Base-by-base conservation (phyloP, 2,888 invertebrate genomes). In the Altica lythri region DNA sequence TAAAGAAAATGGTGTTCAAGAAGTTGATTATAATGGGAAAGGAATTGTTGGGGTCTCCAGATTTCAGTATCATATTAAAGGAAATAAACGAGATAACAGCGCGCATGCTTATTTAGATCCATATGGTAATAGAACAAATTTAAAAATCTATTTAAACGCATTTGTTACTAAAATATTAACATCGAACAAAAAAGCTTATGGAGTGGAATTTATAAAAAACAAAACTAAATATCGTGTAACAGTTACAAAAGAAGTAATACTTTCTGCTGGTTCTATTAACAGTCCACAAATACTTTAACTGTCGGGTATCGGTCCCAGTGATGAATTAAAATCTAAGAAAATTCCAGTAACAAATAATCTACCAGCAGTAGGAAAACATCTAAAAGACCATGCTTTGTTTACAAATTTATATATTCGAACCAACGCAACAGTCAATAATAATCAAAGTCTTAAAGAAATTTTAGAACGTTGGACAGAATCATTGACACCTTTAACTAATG, bases 201-300 rank as follows among this genome's bases (percentile, higher is more conserved):
- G 56, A 2, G 60, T 60, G 12, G 34, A 42, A 16, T 63, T 52
- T 0, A 78, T 83, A 1, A 75, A 77, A 38, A 72, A 83, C 63
- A 86, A 86, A 1, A 74, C 74, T 57, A 79, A 86, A 57, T 74
- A 78, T 49, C 86, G 85, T n/a, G 78, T 80, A 0, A 86, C 86
- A 64, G 72, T 81, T 1, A 78, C 69, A 25, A 83, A 82, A 70
- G 85, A 86, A 75, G 81, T 85, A 0, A 82, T 85, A 45, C 57
- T 83, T 3, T 84, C 83, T 25, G 75, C 79, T 14, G 85, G 84
- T 4, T 19, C 49, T 2, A 27, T 57, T 1, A 38, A 51, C 14
- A 42, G 44, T 2, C 59, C 59, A 4, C 54, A 59, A 30, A 16
- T 59, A 6, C 49, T 59, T 4, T 18, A 57, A 19, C 30, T 59